Percentiles rank a stretch among this genome's conserved stretches.
Evolutionary conservation across 1,140 invertebrate genomes (phyloP).

Genomic region (Brachionus sp.): DNA sequence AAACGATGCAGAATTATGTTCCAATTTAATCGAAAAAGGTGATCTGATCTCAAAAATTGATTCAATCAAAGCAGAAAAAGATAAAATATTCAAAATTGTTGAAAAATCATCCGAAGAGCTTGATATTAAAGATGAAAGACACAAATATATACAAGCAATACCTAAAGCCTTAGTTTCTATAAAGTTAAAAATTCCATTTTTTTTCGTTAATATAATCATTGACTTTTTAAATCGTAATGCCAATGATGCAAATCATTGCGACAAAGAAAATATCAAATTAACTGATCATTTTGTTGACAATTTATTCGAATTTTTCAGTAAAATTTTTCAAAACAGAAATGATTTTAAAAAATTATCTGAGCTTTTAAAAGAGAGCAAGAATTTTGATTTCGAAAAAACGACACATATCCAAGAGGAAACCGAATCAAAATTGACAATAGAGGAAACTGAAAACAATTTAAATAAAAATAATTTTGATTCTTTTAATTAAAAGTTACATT

Average conservation of each 20-base stretch:
- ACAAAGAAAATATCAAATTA: background rate
- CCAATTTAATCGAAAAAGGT: background rate
- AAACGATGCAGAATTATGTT: background rate
- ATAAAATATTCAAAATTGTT: background rate
- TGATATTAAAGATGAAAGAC: background rate
- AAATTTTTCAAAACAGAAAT: background rate
- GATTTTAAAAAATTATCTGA: background rate
- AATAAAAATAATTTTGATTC: background rate
- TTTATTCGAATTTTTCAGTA: background rate
- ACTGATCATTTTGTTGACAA: background rate
- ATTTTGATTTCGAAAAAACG: background rate
- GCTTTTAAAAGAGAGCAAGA: background rate
- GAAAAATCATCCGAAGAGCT: background rate
- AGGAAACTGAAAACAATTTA: background rate
- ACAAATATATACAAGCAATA: background rate
- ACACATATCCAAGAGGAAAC: background rate
- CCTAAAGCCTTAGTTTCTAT: background rate
- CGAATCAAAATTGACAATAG: background rate
- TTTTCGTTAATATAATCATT: background rate
- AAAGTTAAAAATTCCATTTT: background rate
- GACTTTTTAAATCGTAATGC: background rate
- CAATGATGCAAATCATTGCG: background rate
- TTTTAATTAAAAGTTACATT: background rate
- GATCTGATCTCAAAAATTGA: background rate
- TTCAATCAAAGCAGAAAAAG: background rate